Base-by-base conservation (phyloP, 2,797 vertebrate species). In the Bovichtus variegatus region DNA sequence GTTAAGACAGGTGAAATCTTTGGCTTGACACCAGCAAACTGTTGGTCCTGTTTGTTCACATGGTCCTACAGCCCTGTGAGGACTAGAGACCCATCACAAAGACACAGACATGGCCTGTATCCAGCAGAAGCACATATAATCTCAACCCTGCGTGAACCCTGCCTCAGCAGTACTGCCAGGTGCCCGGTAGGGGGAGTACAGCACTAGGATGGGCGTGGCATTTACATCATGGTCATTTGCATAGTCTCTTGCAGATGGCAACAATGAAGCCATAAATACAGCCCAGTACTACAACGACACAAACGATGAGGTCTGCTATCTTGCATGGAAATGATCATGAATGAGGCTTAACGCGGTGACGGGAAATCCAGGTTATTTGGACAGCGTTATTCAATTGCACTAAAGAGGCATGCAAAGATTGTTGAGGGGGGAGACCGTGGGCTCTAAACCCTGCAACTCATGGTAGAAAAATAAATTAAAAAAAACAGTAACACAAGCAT, bases 401-500 rank as follows among this genome's bases (percentile, higher is more conserved):
- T 79, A 85, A 81, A 90, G 78, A 90, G 72, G 90, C 94, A 95
- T 95, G 94, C 94, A 94, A 88, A 85, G 59, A 85, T 71, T 51
- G 61, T 62, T 71, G 49, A 47, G 47, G 57, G 58, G 68, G 49
- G 1, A 43, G 74, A 78, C 27, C 70, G 69, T 86, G 87, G 68
- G 85, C 69, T 83, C 74, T 82, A 41, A 31, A 55, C 19, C 65
- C 67, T 82, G 81, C 76, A 83, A 87, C 81, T 91, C 79, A 74
- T 90, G 86, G 50, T 86, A 83, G 80, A 85, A 75, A 80, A 53
- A 46, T 16, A 63, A 55, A 23, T n/a, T n/a, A 46, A 49, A 63
- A 50, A 80, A 89, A 91, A 93, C 87, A 90, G 69, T 69, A 86
- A 90, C 89, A 93, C 93, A 94, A 94, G 89, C 92, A 94, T 89